Evolutionary conservation across 2,888 invertebrate species (phyloP), one percentile per base, ranked within the genome.

Genomic region (Tetramorium bicarinatum): DNA sequence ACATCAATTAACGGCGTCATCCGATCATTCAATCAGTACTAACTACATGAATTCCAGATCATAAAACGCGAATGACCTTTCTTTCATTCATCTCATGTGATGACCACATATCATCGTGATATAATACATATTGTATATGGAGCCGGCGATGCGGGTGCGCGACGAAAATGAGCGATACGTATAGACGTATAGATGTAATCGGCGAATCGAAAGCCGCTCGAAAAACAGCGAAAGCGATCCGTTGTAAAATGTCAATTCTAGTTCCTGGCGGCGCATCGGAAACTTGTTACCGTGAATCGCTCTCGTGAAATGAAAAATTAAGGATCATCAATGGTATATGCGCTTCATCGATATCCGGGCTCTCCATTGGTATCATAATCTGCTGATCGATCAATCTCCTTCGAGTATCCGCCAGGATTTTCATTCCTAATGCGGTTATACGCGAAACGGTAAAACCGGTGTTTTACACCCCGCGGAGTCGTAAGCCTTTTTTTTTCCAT

Each of bases 1-100:
- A 82, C 85, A 82, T 72, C 77, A 84, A 83, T 75, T 85, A 85
- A 87, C 79, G 38, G 69, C 81, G 84, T 87, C 87, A 90, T 87
- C 83, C 84, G 85, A 87, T 88, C 90, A 87, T 76, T 76, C 62
- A 74, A 44, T 76, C 77, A 44, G 74, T 74, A 81, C n/a, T 75
- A 56, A 71, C 15, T 59, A 49, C 67, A 67, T 67, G 54, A 77
- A 69, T 34, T 67, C 69, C 71, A 54, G 47, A 59, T 66, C 79
- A 59, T 64, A 29, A 21, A 54, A 38, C 44, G 62, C 62, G n/a
- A 62, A 29, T 44, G 38, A 74, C 67, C 49, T 64, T 66, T 47
- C 66, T 21, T 38, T 52, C 69, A 67, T 52, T 29, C 66, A 62
- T 75, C 52, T 54, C 77, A 62, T 71, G 13, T 25, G 76, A 59